These are phyloP conservation scores for Stenopsyche tienmushanensis DNA, from an alignment of 1,140 invertebrate genomes.

Conservation along the genomic window DNA sequence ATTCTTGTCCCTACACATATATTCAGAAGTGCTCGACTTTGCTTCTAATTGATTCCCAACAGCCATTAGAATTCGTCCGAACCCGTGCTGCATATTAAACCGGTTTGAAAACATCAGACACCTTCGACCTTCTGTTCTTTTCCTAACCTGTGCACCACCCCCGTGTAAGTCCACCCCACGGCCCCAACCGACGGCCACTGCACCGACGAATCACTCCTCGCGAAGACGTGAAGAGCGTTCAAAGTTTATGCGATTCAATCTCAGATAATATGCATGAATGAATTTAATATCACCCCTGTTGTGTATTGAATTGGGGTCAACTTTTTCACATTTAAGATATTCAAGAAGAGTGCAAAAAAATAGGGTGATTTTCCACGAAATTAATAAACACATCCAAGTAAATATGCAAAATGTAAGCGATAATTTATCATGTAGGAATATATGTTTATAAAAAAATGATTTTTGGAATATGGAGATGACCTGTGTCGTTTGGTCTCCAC, in stretches of 20 bases:
- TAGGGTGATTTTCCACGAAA: too few species aligned
- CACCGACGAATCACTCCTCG: slow-evolving; percentile 4
- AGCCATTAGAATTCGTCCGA: slow-evolving; percentile 38
- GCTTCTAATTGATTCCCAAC: slow-evolving; percentile 41
- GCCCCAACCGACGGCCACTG: neutral
- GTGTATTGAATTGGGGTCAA: neutral
- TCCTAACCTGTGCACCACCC: neutral
- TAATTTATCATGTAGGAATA: neutral
- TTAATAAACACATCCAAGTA: too few species aligned
- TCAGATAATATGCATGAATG: neutral
- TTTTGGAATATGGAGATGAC: neutral
- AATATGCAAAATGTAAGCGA: neutral
- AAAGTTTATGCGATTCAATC: slow-evolving; percentile 18
- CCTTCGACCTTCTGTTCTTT: slow-evolving; percentile 6
- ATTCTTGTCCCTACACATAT: neutral
- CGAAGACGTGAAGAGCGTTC: slow-evolving; percentile 4
- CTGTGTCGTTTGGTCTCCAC: neutral
- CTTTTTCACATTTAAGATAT: neutral
- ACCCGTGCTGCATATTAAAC: slow-evolving; percentile 40
- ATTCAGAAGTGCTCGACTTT: slow-evolving; percentile 20
- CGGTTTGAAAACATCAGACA: slow-evolving; percentile 34
- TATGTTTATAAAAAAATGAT: neutral
- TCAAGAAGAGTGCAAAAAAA: too few species aligned
- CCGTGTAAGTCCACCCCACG: neutral
- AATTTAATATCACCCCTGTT: neutral